phyloP scores from a whole-genome alignment of 2,888 invertebrate genomes.

The Druceiella hillmani region DNA sequence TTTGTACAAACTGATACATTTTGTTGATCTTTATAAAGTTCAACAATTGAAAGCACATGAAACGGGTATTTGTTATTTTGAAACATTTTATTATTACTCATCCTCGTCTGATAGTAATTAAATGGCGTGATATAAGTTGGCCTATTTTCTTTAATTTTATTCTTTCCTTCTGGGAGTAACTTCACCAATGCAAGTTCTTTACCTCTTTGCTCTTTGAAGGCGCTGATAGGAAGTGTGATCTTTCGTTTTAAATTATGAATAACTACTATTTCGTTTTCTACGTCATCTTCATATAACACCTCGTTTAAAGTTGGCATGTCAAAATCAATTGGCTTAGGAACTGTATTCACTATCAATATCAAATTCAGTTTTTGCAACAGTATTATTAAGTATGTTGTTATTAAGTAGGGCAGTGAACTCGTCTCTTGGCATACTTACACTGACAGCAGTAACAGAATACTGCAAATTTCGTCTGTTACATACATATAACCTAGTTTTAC shows the following conservation, averaged over 20 bases:
- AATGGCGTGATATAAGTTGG: background rate
- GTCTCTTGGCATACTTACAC: background rate
- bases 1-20: background rate
- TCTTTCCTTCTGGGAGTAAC: background rate
- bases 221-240: conserved; percentile 4
- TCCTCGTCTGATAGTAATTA: conserved; percentile 2
- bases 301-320: background rate
- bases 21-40: background rate
- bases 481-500: conserved; percentile 3
- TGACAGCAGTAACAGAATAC: background rate
- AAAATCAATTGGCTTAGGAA: conserved; percentile 1
- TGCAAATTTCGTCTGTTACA: conserved; percentile 2
- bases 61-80: conserved; percentile 1
- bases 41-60: conserved; percentile 1
- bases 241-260: conserved; percentile 2
- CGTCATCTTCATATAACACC: background rate
- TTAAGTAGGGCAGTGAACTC: background rate
- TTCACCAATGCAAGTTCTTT: conserved; percentile 9
- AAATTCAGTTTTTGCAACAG: too few species aligned
- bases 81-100: conserved; percentile 1
- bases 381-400: background rate
- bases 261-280: conserved; percentile 1
- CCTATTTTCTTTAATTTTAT: background rate
- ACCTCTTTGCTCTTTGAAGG: conserved; percentile 8
- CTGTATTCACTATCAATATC: background rate